Evolutionary conservation across 1,140 invertebrate species (phyloP), one percentile per base, ranked within the genome.

Genomic region (Oryzaephilus surinamensis): DNA sequence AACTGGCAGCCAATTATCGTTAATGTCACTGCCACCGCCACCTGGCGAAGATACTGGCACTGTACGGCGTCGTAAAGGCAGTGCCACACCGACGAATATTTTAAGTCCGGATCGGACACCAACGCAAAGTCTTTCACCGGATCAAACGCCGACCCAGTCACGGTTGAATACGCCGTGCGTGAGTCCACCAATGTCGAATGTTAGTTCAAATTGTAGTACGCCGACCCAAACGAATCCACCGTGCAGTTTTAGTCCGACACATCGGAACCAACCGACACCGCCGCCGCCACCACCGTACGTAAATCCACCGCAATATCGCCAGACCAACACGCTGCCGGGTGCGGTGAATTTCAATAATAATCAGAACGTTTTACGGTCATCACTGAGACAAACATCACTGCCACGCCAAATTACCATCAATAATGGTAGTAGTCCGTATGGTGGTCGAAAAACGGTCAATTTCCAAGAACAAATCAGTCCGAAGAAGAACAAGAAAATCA

Each of bases 1-100:
- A 0, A 73, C 71, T 10, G 79, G 77, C 2, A 81, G 79, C 0
- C 76, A 75, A 47, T 57, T 81, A 15, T 77, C 74, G 27, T 48
- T 79, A 6, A 70, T 71, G 17, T 80, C 76, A 3, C 57, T 84
- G 2, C 81, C 80, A 1, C 79, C 81, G 8, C 78, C 79, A 0
- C 72, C 73, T 10, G 57, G 47, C 18, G 53, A 56, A 39, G 67
- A 69, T 18, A 67, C 64, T 0, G 64, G 62, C 11, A 69, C 67
- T 4, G 65, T 69, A 29, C 58, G 64, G 21, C 60, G 66, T 5
- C 62, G 48, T 11, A 48, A 49, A 38, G 37, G 41, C 17, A 48
- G 46, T 6, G 41, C 50, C 6, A 61, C 58, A 5, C 57, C 59
- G 1, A 56, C 54, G n/a, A 57, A 57, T 32, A 43, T 49, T 10